Conservation (phyloP, 2,888 invertebrate genomes). For the Notocelia uddmanniana region DNA sequence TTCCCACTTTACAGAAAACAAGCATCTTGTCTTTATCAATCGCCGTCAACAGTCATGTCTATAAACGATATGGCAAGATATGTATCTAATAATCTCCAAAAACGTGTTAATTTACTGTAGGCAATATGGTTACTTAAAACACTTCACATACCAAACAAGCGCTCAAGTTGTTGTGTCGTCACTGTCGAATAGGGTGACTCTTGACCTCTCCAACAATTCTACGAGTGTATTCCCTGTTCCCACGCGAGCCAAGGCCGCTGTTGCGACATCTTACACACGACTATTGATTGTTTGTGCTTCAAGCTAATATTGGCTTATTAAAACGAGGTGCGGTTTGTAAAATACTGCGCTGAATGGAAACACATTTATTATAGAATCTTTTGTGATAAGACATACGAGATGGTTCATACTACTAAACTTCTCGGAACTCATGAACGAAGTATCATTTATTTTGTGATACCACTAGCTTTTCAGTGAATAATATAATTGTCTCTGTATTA, state of each 20-base stretch:
- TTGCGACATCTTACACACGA: conserved; percentile 21
- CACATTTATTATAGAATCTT: too few relatives aligned
- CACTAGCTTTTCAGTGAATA: too few relatives aligned
- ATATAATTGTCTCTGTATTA: too few relatives aligned
- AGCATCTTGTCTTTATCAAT: too few relatives aligned
- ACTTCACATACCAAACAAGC: background rate
- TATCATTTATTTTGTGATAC: too few relatives aligned
- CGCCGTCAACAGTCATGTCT: background rate
- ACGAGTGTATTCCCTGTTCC: conserved; percentile 2
- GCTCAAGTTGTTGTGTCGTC: background rate
- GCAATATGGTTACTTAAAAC: background rate
- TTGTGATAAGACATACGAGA: too few relatives aligned
- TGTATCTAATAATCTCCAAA: too few relatives aligned
- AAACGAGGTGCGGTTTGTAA: background rate
- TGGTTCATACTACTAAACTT: too few relatives aligned
- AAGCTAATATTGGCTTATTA: conserved; percentile 23
- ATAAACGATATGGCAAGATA: background rate
- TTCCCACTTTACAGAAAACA: background rate
- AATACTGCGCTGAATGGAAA: background rate
- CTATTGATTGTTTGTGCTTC: conserved; percentile 20
- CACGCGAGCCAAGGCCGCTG: conserved; percentile 27
- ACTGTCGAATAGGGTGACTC: conserved; percentile 13
- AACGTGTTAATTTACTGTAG: too few relatives aligned
- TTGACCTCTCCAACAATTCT: conserved; percentile 21
- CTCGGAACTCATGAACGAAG: too few relatives aligned